A percentile compares a stretch with the other conserved stretches of the same genome.
phyloP scores from a whole-genome alignment of 2,888 invertebrate genomes.

The Heliconius aoede region DNA sequence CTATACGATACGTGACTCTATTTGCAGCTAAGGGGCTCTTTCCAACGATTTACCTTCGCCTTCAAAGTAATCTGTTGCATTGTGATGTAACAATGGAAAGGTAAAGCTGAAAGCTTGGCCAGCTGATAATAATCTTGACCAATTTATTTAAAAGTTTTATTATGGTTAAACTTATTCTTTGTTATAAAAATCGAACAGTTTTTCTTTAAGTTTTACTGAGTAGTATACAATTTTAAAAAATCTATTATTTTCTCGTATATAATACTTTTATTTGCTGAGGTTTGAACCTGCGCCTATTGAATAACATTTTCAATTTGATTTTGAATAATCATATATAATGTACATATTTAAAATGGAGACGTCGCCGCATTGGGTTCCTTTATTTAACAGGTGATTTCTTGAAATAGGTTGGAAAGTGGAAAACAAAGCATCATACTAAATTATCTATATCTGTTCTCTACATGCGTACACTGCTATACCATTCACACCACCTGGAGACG shows the following conservation, averaged over 20 bases:
- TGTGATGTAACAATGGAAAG: constrained; percentile 55
- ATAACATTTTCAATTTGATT: too few relatives aligned
- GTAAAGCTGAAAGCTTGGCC: constrained; percentile 45
- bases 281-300: background rate
- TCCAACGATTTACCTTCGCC: constrained; percentile 69
- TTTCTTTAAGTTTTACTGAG: background rate
- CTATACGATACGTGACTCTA: constrained; percentile 78
- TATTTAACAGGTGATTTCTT: too few relatives aligned
- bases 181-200: background rate
- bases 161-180: background rate
- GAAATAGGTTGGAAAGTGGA: too few relatives aligned
- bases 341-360: too few relatives aligned
- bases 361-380: too few relatives aligned
- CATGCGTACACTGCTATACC: too few relatives aligned
- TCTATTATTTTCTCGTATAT: background rate
- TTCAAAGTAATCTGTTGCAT: constrained; percentile 68
- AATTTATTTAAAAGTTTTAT: constrained; percentile 24
- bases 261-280: too few relatives aligned
- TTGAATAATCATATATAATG: too few relatives aligned
- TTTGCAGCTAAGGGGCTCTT: constrained; percentile 69
- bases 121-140: constrained; percentile 29
- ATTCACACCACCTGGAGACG: too few relatives aligned
- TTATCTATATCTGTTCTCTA: too few relatives aligned
- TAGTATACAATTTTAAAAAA: background rate
- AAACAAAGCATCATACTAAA: too few relatives aligned